phyloP scores from a whole-genome alignment of 2,888 invertebrate genomes.

The Ormyrus labotus region DNA sequence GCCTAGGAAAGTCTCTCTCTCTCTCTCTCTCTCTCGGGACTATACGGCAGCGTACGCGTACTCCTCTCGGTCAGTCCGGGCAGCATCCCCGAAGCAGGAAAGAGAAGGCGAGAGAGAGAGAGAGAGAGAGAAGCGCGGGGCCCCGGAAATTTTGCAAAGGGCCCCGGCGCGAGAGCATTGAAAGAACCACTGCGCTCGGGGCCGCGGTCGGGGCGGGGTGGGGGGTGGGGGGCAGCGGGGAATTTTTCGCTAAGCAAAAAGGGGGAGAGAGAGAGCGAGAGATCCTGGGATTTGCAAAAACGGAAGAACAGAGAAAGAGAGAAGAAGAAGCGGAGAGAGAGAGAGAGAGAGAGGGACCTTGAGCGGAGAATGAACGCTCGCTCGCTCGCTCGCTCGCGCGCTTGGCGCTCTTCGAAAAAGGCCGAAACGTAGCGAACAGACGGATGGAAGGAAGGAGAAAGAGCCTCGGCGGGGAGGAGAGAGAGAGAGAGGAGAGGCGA shows the following conservation, averaged over 20 bases:
- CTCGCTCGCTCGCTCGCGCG: conserved; percentile 4
- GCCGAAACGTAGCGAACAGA: conserved; percentile 33
- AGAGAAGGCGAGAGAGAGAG: too few relatives aligned
- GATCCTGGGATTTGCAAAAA: conserved; percentile 57
- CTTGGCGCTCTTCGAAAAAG: conserved; percentile 40
- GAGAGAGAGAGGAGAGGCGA: conserved; percentile 38
- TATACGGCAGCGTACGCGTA: too few relatives aligned
- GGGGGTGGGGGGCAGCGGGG: conserved; percentile 21
- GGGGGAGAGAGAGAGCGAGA: conserved; percentile 36
- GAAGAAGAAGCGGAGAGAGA: conserved; percentile 18
- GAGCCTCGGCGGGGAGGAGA: conserved; percentile 8
- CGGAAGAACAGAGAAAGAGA: conserved; percentile 40
- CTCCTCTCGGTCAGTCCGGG: too few relatives aligned
- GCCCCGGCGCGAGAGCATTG: conserved; percentile 2
- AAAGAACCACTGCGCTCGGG: neutral
- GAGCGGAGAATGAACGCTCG: conserved; percentile 37
- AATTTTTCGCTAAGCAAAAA: conserved; percentile 53
- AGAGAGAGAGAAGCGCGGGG: neutral
- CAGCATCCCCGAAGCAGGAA: too few relatives aligned
- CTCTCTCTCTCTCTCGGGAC: conserved; percentile 66
- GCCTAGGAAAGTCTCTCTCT: conserved; percentile 1
- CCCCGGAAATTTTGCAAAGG: conserved; percentile 58
- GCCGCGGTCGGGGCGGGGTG: neutral
- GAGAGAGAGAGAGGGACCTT: conserved; percentile 46
- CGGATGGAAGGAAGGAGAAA: conserved; percentile 12